Conservation (phyloP, 2,888 invertebrate species). For the Xylota segnis region DNA sequence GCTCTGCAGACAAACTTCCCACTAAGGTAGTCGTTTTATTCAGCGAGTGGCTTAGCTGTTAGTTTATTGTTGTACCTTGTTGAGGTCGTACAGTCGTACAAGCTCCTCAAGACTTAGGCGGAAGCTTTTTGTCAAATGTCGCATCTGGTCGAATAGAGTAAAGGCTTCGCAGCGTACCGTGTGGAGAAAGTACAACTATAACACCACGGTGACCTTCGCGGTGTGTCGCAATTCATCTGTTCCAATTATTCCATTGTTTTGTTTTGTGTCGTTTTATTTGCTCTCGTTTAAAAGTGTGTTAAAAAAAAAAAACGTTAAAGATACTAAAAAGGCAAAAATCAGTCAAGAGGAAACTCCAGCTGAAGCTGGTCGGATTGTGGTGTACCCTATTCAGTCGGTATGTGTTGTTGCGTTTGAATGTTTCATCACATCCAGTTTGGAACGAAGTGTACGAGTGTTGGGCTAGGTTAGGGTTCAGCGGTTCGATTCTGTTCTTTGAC, state of each 20-base stretch:
- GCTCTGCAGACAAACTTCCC: background rate
- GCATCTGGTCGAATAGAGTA: background rate
- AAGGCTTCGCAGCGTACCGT: too few species aligned
- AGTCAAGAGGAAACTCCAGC: background rate
- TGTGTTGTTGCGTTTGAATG: background rate
- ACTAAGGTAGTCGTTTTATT: background rate
- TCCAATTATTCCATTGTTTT: conserved; percentile 5
- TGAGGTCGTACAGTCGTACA: background rate
- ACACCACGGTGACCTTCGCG: conserved; percentile 19
- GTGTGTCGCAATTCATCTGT: conserved; percentile 13
- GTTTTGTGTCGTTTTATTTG: conserved; percentile 19
- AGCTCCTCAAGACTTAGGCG: background rate
- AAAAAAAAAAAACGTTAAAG: background rate
- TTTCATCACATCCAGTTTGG: too few species aligned
- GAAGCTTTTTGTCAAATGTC: background rate
- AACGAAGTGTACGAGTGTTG: too few species aligned
- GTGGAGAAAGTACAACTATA: background rate
- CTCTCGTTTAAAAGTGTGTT: conserved; percentile 1
- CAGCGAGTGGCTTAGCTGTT: background rate
- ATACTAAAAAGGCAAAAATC: background rate
- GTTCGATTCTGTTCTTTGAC: too few species aligned
- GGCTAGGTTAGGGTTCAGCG: too few species aligned
- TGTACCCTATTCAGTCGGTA: conserved; percentile 1
- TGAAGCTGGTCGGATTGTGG: background rate
- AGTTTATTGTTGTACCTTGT: background rate